Base-by-base conservation (phyloP, 2,888 invertebrate genomes). In the Flexamia atlantica region DNA sequence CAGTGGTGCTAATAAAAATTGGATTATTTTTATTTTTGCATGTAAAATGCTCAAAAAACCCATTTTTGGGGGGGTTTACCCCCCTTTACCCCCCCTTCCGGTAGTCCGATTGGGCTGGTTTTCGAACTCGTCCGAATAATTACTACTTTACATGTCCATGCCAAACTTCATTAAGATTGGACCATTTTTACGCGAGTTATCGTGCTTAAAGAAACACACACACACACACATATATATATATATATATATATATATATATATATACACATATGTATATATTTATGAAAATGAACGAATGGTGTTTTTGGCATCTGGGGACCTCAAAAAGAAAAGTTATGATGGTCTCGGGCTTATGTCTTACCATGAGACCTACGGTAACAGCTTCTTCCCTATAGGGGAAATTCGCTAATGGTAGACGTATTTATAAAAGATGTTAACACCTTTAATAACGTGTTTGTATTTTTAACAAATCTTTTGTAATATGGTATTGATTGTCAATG, bases 201-300 rank as follows among this genome's bases (percentile, higher is more conserved):
- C 46, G 46, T 46, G 46, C 17, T 46, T 17, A 46, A 9, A 17
- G 46, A 46, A 9, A 46, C 46, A 46, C 14, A 46, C 12, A 46
- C 14, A 17, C 12, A 46, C 46, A 46, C 46, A 46, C 14, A 46
- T 17, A 46, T 46, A 46, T 46, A 46, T 46, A 46, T 46, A 46
- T 46, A 46, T 46, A 46, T 46, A 46, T 46, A 46, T 46, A 46
- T 46, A 46, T 46, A 46, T 46, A 46, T 46, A 46, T 46, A 46
- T 46, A 46, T 46, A 46, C 14, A 46, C 14, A 46, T 46, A 46
- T 46, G 14, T 46, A 46, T 17, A 46, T 12, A 46, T 17, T 14
- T 46, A 46, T 46, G 2, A 46, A 46, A 14, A 14, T 46, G 46
- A 46, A 46, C 46, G 46, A 46, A 46, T 17, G 46, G 46, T 46